Evolutionary conservation across 92 coral and sea anemone genomes (phyloP).

Genomic region (Porites cylindrica): DNA sequence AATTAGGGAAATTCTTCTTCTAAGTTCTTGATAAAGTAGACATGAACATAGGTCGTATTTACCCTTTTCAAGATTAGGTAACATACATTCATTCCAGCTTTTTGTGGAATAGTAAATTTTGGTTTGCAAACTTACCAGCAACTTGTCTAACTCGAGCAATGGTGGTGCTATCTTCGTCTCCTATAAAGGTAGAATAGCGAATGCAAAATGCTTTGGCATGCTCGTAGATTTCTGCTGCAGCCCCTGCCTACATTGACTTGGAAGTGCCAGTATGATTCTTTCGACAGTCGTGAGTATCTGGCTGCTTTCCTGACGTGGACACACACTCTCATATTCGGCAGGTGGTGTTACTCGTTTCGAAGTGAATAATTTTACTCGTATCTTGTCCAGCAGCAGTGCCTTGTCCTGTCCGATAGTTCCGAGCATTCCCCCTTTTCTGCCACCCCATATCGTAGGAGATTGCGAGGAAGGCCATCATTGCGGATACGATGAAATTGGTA

Average conservation of each 20-base stretch:
- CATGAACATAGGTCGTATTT: background rate
- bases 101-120: background rate
- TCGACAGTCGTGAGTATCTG: constrained; percentile 17
- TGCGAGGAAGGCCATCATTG: too few relatives aligned
- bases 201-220: constrained; percentile 6
- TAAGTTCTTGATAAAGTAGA: too few relatives aligned
- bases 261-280: constrained; percentile 6
- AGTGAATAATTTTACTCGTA: constrained; percentile 28
- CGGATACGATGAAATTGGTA: too few relatives aligned
- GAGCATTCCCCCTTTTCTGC: constrained; percentile 35
- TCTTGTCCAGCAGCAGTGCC: constrained; percentile 23
- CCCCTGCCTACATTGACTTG: constrained; percentile 25
- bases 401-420: constrained; percentile 21
- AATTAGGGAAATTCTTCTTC: constrained; percentile 38
- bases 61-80: background rate
- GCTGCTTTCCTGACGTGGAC: background rate
- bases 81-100: background rate
- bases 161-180: background rate
- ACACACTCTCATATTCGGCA: constrained; percentile 31
- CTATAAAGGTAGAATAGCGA: background rate
- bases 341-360: background rate
- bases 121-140: background rate
- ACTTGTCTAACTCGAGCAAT: background rate
- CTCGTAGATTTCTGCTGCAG: constrained; percentile 21
- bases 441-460: constrained; percentile 41